Conservation (phyloP, 2,888 invertebrate genomes). For the Drosophila lutescens region DNA sequence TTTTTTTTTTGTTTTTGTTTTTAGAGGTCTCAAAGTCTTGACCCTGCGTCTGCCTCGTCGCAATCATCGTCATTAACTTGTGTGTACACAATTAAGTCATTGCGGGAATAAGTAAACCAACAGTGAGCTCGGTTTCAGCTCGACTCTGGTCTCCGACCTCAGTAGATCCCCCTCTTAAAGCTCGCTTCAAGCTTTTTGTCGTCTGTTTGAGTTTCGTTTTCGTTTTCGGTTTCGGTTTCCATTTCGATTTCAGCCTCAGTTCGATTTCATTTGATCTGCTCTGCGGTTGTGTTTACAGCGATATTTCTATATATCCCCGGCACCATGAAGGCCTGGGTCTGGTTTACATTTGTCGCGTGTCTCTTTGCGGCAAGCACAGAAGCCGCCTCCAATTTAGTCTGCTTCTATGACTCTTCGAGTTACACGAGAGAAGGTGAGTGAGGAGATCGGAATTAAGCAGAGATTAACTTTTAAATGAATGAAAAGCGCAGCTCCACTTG, state of each 20-base stretch:
- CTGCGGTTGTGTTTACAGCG: constrained; percentile 50
- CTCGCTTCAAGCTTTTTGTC: constrained; percentile 42
- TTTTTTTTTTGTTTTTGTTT: constrained; percentile 9
- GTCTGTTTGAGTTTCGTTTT: constrained; percentile 25
- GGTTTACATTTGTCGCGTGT: constrained; percentile 61
- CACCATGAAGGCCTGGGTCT: constrained; percentile 62
- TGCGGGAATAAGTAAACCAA: constrained; percentile 25
- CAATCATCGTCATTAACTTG: constrained; percentile 29
- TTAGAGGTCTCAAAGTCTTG: constrained; percentile 37
- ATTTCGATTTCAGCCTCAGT: constrained; percentile 59
- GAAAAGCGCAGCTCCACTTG: too few species aligned
- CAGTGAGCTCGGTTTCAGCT: constrained; percentile 4
- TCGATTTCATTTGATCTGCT: constrained; percentile 58
- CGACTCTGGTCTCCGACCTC: constrained; percentile 5
- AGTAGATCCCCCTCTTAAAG: constrained; percentile 17
- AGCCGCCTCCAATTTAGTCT: constrained; percentile 77
- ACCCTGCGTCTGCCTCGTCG: constrained; percentile 31
- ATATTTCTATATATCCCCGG: neutral
- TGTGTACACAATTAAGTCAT: constrained; percentile 47
- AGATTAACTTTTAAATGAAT: neutral
- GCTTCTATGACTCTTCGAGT: constrained; percentile 82
- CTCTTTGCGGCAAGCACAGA: constrained; percentile 54
- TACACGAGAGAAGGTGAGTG: constrained; percentile 81
- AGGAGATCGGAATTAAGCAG: neutral
- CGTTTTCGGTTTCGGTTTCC: constrained; percentile 46